A percentile compares a stretch with the other conserved stretches of the same genome.
Evolutionary conservation across 1,140 invertebrate species (phyloP).

Genomic region (Physella acuta): DNA sequence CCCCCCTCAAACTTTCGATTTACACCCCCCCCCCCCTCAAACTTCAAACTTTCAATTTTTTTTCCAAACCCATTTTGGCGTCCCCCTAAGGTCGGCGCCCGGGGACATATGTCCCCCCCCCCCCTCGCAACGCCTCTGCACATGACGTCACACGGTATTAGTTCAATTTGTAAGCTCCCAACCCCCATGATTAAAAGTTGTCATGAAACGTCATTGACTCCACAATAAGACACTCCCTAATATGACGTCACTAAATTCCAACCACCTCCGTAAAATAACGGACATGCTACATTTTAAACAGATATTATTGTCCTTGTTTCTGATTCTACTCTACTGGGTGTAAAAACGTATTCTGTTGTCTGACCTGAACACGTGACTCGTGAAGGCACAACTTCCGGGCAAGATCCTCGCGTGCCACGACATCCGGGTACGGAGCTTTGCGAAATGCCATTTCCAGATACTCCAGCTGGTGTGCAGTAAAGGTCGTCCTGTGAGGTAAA

Average conservation of each 20-base stretch:
- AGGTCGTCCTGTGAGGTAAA: conserved; percentile 91
- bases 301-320: background rate
- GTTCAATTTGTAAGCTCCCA: background rate
- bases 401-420: conserved; percentile 91
- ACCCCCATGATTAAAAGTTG: background rate
- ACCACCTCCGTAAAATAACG: too few relatives aligned
- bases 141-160: background rate
- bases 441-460: conserved; percentile 92
- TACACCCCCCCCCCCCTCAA: too few relatives aligned
- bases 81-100: too few relatives aligned
- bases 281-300: background rate
- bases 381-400: conserved; percentile 86
- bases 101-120: too few relatives aligned
- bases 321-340: background rate
- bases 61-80: too few relatives aligned
- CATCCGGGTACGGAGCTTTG: conserved; percentile 92
- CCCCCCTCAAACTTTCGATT: too few relatives aligned
- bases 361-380: conserved; percentile 92
- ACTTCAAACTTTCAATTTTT: too few relatives aligned
- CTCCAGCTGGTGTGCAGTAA: conserved; percentile 92
- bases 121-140: too few relatives aligned
- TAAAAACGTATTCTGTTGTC: background rate
- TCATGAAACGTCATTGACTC: background rate
- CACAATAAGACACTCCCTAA: background rate
- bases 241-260: background rate